Conservation (phyloP, 2,797 vertebrate species). For the Enoplosus armatus region DNA sequence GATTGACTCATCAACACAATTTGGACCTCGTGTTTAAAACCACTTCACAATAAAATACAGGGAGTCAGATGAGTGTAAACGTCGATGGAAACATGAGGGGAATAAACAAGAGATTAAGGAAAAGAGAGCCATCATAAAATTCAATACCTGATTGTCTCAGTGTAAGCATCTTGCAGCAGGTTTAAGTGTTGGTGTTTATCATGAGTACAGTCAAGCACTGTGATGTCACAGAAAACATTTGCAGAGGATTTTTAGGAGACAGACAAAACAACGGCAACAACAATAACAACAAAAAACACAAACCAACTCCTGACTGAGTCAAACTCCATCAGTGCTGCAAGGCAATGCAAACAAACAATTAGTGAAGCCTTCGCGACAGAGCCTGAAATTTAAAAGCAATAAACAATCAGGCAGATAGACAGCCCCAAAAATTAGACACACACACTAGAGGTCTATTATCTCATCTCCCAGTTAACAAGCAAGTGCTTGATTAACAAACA, state of each 20-base stretch:
- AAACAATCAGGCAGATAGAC: slow-evolving; percentile 78
- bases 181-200: slow-evolving; percentile 35
- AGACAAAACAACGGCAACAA: slow-evolving; percentile 3
- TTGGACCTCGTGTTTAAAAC: slow-evolving; percentile 38
- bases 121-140: slow-evolving; percentile 22
- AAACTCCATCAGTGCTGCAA: slow-evolving; percentile 56
- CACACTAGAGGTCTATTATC: slow-evolving; percentile 82
- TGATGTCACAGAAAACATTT: slow-evolving; percentile 29
- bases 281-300: slow-evolving; percentile 12
- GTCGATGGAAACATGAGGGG: slow-evolving; percentile 29
- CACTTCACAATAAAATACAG: slow-evolving; percentile 39
- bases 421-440: slow-evolving; percentile 80
- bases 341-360: slow-evolving; percentile 73
- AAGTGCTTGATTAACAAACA: slow-evolving; percentile 84
- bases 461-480: slow-evolving; percentile 82
- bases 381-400: slow-evolving; percentile 74
- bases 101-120: slow-evolving; percentile 49
- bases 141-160: slow-evolving; percentile 14
- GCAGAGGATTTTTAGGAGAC: slow-evolving; percentile 29
- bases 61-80: slow-evolving; percentile 42
- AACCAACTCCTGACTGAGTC: slow-evolving; percentile 52
- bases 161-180: slow-evolving; percentile 17
- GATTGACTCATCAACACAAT: slow-evolving; percentile 53
- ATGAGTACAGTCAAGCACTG: neutral
- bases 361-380: slow-evolving; percentile 58